These are phyloP conservation scores for Bembecia ichneumoniformis DNA, from an alignment of 2,888 invertebrate species.

Conservation along the genomic window DNA sequence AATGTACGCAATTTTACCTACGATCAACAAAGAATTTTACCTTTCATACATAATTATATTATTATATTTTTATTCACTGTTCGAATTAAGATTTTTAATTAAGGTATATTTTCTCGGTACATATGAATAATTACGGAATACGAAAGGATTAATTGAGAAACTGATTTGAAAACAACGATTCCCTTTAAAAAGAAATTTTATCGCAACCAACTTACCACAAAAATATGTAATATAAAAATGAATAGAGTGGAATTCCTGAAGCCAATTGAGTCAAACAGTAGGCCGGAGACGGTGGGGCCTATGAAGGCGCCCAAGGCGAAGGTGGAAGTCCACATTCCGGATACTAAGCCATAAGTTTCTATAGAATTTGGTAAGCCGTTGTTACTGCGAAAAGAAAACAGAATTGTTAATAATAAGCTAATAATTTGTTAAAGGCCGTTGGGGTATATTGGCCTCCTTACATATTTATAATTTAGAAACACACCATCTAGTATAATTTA, in stretches of 20 bases:
- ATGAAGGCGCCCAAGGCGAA: slow-evolving; percentile 91
- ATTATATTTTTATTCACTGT: no score
- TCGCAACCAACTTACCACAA: slow-evolving; percentile 70
- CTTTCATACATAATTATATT: no score
- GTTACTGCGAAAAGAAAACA: slow-evolving; percentile 51
- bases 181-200: no score
- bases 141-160: no score
- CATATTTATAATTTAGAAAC: not conserved
- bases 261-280: slow-evolving; percentile 80
- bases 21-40: no score
- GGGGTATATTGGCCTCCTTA: not conserved
- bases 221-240: slow-evolving; percentile 75
- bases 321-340: slow-evolving; percentile 91
- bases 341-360: slow-evolving; percentile 90
- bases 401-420: not conserved
- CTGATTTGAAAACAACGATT: no score
- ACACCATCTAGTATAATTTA: not conserved
- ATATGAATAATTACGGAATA: no score
- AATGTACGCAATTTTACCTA: no score
- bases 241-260: slow-evolving; percentile 81
- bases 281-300: slow-evolving; percentile 83
- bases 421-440: not conserved
- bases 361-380: slow-evolving; percentile 86
- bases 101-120: no score
- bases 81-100: no score